Conservation (phyloP, 2,888 invertebrate species). For the Oscheius sp. region DNA sequence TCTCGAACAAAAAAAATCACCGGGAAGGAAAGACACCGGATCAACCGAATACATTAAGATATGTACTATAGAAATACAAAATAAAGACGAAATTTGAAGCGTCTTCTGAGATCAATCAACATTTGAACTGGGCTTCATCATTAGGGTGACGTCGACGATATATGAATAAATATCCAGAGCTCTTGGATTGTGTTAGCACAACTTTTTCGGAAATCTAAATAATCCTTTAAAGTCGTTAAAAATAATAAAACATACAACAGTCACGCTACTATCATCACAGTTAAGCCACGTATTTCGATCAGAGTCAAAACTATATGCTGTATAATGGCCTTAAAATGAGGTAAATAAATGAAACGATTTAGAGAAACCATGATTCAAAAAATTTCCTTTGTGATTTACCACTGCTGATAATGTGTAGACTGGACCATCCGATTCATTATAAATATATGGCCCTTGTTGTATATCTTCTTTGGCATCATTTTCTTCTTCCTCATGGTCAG, state of each 20-base stretch:
- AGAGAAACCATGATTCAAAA: constrained; percentile 15
- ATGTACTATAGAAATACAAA: too few relatives aligned
- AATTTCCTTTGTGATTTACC: constrained; percentile 22
- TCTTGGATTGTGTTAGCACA: constrained; percentile 7
- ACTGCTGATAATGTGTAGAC: constrained; percentile 27
- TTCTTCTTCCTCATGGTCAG: constrained; percentile 5
- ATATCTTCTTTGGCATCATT: neutral
- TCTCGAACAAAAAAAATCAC: too few relatives aligned
- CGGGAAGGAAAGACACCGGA: too few relatives aligned
- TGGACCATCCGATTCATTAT: constrained; percentile 9
- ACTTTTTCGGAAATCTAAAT: constrained; percentile 7
- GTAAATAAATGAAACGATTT: neutral
- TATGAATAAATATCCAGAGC: constrained; percentile 25
- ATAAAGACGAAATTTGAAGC: too few relatives aligned
- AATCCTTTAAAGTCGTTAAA: neutral
- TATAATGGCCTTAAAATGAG: constrained; percentile 35
- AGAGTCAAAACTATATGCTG: constrained; percentile 10
- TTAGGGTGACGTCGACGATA: constrained; percentile 26
- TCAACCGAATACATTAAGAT: too few relatives aligned
- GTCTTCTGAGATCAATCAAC: too few relatives aligned
- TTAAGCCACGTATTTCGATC: constrained; percentile 19
- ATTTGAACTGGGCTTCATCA: constrained; percentile 16
- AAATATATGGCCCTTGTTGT: neutral
- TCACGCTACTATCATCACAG: constrained; percentile 25
- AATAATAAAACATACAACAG: constrained; percentile 12